Percentiles rank a stretch among this genome's conserved stretches.
phyloP scores from a whole-genome alignment of 2,797 vertebrate species.

The Epinephelus awoara region DNA sequence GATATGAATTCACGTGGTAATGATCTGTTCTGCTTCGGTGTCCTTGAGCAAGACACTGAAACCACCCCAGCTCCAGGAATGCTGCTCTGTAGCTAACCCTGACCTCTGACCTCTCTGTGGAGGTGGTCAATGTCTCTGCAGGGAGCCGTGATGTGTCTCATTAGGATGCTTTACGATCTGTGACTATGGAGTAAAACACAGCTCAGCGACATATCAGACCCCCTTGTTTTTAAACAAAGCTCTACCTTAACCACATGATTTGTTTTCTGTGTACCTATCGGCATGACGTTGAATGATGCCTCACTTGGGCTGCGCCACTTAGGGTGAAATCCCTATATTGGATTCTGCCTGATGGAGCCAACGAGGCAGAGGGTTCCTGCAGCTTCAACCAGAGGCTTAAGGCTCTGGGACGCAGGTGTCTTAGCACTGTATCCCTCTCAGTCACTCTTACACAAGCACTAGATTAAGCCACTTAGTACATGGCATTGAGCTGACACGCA shows the following conservation, averaged over 20 bases:
- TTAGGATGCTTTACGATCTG: conserved; percentile 54
- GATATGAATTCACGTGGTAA: conserved; percentile 25
- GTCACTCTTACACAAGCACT: conserved; percentile 61
- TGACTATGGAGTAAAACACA: conserved; percentile 12
- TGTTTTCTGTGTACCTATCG: not conserved
- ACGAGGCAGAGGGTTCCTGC: conserved; percentile 45
- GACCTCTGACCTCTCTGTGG: conserved; percentile 62
- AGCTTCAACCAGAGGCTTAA: conserved; percentile 66
- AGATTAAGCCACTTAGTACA: conserved; percentile 73
- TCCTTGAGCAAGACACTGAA: conserved; percentile 37
- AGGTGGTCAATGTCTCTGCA: conserved; percentile 40
- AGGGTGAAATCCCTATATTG: conserved; percentile 62
- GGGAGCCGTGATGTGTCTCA: conserved; percentile 57
- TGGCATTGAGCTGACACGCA: conserved; percentile 68
- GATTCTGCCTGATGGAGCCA: conserved; percentile 58
- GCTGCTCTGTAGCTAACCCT: conserved; percentile 29
- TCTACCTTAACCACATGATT: not conserved
- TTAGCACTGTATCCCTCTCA: conserved; percentile 67
- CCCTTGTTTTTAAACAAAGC: not conserved
- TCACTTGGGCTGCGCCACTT: conserved; percentile 30
- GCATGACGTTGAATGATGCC: conserved; percentile 26
- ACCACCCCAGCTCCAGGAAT: conserved; percentile 32
- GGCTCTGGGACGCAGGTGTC: conserved; percentile 69
- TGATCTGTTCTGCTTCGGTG: conserved; percentile 13
- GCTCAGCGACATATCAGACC: not conserved